Percentiles rank a stretch among this genome's conserved stretches.
Evolutionary conservation across 2,113 vertebrate genomes (phyloP).

Genomic region (Meriones unguiculatus): DNA sequence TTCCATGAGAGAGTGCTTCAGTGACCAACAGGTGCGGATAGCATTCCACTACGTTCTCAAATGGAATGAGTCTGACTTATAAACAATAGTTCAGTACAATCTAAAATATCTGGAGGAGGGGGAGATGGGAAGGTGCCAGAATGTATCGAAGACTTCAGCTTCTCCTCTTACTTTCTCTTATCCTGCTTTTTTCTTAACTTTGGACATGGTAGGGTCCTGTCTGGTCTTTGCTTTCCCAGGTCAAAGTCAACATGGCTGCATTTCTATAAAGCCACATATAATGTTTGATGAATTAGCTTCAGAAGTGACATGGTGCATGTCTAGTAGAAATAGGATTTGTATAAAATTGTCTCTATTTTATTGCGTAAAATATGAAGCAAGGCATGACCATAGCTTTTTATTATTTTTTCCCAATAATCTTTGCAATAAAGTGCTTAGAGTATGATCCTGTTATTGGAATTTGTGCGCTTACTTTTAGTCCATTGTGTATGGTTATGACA

Average conservation of each 20-base stretch:
- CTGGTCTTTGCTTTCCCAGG: neutral
- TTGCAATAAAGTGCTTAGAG: constrained; percentile 75
- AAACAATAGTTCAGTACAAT: neutral
- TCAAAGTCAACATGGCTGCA: constrained; percentile 14
- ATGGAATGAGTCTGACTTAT: neutral
- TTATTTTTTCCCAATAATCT: constrained; percentile 63
- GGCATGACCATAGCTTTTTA: constrained; percentile 38
- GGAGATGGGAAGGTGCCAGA: neutral
- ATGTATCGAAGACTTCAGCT: neutral
- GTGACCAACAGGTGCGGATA: neutral
- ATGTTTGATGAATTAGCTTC: constrained; percentile 63
- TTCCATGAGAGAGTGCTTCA: neutral
- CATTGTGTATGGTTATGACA: constrained; percentile 56
- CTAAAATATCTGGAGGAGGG: neutral
- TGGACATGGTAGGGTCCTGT: neutral
- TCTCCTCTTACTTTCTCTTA: neutral
- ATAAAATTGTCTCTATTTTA: constrained; percentile 57
- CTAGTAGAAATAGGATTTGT: constrained; percentile 67
- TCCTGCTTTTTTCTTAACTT: neutral
- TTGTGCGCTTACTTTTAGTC: constrained; percentile 59
- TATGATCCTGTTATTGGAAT: constrained; percentile 76
- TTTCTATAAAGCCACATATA: constrained; percentile 18
- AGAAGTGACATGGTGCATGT: constrained; percentile 27
- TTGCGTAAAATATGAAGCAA: constrained; percentile 72
- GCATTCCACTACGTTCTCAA: neutral